Evolutionary conservation across 2,888 invertebrate genomes (phyloP).

Genomic region (Tetranychus truncatus): DNA sequence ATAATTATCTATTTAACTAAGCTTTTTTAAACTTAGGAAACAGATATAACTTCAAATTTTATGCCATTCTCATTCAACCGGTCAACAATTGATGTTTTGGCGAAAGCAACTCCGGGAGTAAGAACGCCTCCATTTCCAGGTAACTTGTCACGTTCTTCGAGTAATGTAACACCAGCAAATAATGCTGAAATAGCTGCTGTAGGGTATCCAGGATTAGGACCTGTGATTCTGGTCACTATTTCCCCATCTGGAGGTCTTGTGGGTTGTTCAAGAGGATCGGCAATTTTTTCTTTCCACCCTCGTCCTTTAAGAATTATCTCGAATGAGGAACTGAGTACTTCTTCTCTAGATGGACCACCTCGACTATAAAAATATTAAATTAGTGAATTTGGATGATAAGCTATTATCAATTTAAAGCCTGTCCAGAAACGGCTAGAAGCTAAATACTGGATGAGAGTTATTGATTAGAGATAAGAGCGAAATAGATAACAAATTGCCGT

Average conservation of each 20-base stretch:
- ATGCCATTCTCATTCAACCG: background rate
- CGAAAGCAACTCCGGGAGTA: conserved; percentile 66
- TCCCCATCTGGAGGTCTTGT: background rate
- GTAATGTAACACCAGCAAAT: conserved; percentile 50
- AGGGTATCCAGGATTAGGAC: conserved; percentile 57
- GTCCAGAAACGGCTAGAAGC: too few species aligned
- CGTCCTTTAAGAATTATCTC: conserved; percentile 39
- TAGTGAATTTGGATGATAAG: background rate
- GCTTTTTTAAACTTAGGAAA: background rate
- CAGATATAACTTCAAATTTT: background rate
- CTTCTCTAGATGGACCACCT: conserved; percentile 38
- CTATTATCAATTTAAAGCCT: background rate
- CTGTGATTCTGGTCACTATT: conserved; percentile 30
- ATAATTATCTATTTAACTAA: too few species aligned
- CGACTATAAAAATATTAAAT: background rate
- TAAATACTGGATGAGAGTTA: too few species aligned
- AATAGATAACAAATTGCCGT: too few species aligned
- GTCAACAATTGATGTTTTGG: conserved; percentile 24
- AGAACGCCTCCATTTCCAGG: conserved; percentile 47
- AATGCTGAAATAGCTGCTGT: conserved; percentile 55
- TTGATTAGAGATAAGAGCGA: too few species aligned
- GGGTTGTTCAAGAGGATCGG: conserved; percentile 1
- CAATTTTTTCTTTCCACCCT: conserved; percentile 40
- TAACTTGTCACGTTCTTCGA: conserved; percentile 54
- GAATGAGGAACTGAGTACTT: conserved; percentile 46